These are phyloP conservation scores for Cataglyphis albicans DNA, from an alignment of 2,888 invertebrate species.

Conservation along the genomic window DNA sequence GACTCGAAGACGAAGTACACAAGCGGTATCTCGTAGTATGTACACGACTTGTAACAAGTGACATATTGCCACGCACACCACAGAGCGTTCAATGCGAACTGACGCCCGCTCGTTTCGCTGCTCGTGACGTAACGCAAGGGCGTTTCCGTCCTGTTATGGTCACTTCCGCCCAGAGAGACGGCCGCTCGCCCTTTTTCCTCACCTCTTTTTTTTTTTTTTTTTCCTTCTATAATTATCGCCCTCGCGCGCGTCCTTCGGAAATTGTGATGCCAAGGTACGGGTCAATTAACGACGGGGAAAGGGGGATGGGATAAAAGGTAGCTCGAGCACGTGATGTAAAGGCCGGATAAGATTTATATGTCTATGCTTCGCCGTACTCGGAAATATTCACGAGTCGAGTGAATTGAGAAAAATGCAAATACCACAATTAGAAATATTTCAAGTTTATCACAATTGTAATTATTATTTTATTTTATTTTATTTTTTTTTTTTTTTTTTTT, in stretches of 20 bases:
- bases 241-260: conserved; percentile 51
- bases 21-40: conserved; percentile 11
- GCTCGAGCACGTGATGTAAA: conserved; percentile 38
- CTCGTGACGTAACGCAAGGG: conserved; percentile 70
- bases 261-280: conserved; percentile 54
- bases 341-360: conserved; percentile 35
- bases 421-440: neutral
- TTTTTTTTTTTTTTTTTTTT: neutral
- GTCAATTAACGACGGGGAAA: conserved; percentile 43
- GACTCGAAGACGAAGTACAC: conserved; percentile 18
- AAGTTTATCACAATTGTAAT: neutral
- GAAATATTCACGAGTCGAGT: neutral
- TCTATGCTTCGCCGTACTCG: neutral
- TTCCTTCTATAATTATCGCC: conserved; percentile 21
- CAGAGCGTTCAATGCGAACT: conserved; percentile 36
- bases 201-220: conserved; percentile 1
- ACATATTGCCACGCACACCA: conserved; percentile 32
- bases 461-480: neutral
- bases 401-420: conserved; percentile 9
- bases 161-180: conserved; percentile 65
- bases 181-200: conserved; percentile 38
- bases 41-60: conserved; percentile 29
- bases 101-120: conserved; percentile 44
- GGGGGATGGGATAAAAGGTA: conserved; percentile 1
- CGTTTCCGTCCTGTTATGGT: conserved; percentile 68